Evolutionary conservation across 2,113 vertebrate genomes (phyloP), one percentile per base, ranked within the genome.

Genomic region (Agelaius tricolor): DNA sequence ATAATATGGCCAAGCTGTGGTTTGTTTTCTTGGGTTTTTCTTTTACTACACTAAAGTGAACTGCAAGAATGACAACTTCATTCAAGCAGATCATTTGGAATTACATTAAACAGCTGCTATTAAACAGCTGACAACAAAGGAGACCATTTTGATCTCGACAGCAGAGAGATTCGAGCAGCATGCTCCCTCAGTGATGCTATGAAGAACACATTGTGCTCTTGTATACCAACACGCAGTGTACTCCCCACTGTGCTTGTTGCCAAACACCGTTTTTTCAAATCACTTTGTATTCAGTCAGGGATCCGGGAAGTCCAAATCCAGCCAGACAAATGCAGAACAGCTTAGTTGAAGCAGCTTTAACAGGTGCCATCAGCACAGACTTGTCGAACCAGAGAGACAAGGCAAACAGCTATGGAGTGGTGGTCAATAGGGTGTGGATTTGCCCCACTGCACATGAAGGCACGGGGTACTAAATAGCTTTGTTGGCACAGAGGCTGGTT

Each of bases 271-370:
- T 90, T 95, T 97, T 96, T 97, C 95, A 97, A 96, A 97, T 97
- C 98, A 97, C 97, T 98, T 96, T 97, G 96, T 98, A 95, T 98
- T 97, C 97, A 96, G 94, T 95, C 97, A 93, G 96, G 95, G 96
- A 97, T 97, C 97, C 81, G 76, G 97, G 96, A 98, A 98, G 96
- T 97, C 97, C 97, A 97, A 97, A 98, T 97, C 96, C 97, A 97
- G 96, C 98, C 97, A 97, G 97, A 96, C 96, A 97, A 97, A 97
- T 97, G 97, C 98, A 98, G 98, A 98, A 93, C 89, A 91, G 98
- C 97, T 98, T 97, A 98, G 97, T 97, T 94, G 96, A 98, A 97
- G 96, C 97, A 94, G 98, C 97, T 98, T 97, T 97, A 97, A 96
- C 98, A 98, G 98, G 98, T 98, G 98, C 97, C 95, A 63, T 97